Conservation (phyloP, 53 echinoderm and acorn worm species). For the Arbacia lixula region DNA sequence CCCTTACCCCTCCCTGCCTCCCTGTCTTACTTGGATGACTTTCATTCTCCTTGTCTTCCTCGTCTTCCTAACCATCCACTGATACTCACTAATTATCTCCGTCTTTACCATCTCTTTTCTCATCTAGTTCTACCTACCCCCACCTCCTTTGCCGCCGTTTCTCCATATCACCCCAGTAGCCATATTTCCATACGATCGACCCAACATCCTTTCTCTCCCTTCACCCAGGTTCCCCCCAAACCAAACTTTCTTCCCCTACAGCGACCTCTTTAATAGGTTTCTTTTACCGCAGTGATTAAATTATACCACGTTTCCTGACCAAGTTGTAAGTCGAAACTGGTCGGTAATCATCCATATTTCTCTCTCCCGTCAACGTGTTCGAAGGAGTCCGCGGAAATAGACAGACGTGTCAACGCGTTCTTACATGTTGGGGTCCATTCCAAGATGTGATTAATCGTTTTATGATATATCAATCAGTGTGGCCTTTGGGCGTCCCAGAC, state of each 20-base stretch:
- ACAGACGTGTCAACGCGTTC: slow-evolving; percentile 24
- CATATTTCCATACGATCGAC: not conserved
- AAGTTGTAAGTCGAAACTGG: slow-evolving; percentile 3
- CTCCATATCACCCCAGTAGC: not conserved
- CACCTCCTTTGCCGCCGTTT: not conserved
- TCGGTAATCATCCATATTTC: slow-evolving; percentile 11
- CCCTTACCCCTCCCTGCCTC: too few species aligned
- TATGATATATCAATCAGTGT: slow-evolving; percentile 32
- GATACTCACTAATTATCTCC: too few species aligned
- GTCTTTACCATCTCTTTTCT: too few species aligned
- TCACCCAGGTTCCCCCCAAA: not conserved
- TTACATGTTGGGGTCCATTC: not conserved
- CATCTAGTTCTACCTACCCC: not conserved
- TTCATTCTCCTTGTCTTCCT: too few species aligned
- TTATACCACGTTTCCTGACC: slow-evolving; percentile 14
- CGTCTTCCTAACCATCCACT: too few species aligned
- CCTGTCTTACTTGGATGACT: too few species aligned
- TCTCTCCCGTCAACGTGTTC: not conserved
- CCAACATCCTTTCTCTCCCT: not conserved
- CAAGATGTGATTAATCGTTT: slow-evolving; percentile 42
- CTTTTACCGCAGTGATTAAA: slow-evolving; percentile 20
- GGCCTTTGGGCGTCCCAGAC: slow-evolving; percentile 13
- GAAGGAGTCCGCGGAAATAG: not conserved
- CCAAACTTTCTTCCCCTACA: not conserved
- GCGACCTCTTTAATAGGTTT: slow-evolving; percentile 14